Evolutionary conservation across 2,888 invertebrate species (phyloP).

Genomic region (Elmis aenea): DNA sequence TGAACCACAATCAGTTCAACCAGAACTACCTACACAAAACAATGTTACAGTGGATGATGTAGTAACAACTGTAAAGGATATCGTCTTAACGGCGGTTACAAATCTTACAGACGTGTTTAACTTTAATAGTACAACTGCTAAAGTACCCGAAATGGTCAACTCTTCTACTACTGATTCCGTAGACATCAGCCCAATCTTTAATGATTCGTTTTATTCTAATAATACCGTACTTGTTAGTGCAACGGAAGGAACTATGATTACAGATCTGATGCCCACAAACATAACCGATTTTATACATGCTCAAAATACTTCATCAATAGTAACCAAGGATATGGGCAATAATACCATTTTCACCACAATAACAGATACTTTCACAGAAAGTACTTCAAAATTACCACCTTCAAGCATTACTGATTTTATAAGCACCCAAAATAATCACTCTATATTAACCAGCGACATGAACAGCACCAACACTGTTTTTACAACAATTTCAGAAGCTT

Average conservation of each 20-base stretch:
- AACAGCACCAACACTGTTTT: background rate
- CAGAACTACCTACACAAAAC: too few relatives aligned
- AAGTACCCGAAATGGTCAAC: background rate
- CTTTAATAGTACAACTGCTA: background rate
- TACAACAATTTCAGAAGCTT: constrained; percentile 5
- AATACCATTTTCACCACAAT: constrained; percentile 1
- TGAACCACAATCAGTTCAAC: too few relatives aligned
- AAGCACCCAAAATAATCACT: background rate
- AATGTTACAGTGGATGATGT: background rate
- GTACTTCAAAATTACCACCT: background rate
- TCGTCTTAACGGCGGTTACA: too few relatives aligned
- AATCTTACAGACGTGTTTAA: background rate
- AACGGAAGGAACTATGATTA: background rate
- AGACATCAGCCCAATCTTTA: background rate
- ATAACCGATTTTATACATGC: too few relatives aligned
- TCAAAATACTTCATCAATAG: too few relatives aligned
- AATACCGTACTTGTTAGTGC: background rate
- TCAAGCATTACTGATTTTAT: background rate
- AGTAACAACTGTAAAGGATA: background rate
- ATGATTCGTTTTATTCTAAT: background rate
- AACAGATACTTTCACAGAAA: background rate
- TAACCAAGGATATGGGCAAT: background rate
- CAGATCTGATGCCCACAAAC: too few relatives aligned
- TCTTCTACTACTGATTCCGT: background rate
- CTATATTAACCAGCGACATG: background rate